Percentiles rank a stretch among this genome's conserved stretches.
These are phyloP conservation scores for Spicauda simplicius DNA, from an alignment of 2,888 invertebrate species.

Conservation along the genomic window DNA sequence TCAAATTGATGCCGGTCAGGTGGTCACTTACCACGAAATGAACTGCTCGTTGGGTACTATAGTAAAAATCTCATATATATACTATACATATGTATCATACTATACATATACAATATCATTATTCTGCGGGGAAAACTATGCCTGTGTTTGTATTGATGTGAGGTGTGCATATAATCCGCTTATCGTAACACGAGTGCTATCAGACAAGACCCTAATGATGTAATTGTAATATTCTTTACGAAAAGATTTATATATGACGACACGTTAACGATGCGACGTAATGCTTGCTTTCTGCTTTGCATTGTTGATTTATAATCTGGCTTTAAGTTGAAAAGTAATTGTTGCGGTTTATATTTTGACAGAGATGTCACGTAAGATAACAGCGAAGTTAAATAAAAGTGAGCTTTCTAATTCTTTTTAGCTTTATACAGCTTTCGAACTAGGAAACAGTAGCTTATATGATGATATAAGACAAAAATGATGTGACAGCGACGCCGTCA, in stretches of 20 bases:
- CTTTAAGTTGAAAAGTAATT: constrained; percentile 11
- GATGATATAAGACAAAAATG: no score
- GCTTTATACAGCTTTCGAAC: no score
- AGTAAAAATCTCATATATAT: no score
- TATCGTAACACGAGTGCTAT: background rate
- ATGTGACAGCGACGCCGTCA: no score
- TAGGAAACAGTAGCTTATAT: no score
- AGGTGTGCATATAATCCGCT: background rate
- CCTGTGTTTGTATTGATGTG: no score
- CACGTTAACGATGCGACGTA: constrained; percentile 32
- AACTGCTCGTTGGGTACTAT: no score
- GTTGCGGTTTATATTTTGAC: background rate
- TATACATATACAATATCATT: no score
- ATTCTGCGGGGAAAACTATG: no score
- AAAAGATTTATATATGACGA: constrained; percentile 29
- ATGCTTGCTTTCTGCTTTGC: constrained; percentile 6
- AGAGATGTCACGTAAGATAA: background rate
- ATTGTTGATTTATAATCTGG: constrained; percentile 27
- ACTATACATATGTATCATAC: no score
- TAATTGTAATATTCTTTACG: constrained; percentile 22
- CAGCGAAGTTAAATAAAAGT: background rate
- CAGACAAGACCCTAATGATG: background rate
- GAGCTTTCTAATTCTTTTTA: background rate
- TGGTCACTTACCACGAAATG: no score
- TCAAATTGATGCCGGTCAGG: no score